Percentiles rank a stretch among this genome's conserved stretches.
These are phyloP conservation scores for Gobio gobio DNA, from an alignment of 2,113 vertebrate genomes.

Conservation along the genomic window DNA sequence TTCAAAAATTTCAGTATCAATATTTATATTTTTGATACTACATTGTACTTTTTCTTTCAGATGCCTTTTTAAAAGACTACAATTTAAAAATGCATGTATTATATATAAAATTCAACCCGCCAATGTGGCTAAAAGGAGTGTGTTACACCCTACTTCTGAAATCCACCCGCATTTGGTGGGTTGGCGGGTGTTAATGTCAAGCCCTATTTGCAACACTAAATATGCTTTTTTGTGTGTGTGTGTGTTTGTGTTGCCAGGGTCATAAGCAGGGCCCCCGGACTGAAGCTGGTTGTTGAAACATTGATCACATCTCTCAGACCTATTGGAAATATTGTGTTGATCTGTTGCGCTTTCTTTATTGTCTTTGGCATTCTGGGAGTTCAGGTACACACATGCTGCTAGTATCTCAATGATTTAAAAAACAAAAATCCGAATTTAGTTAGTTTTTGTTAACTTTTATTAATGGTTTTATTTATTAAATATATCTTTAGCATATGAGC, in stretches of 20 bases:
- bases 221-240: conserved; percentile 29
- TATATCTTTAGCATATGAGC: background rate
- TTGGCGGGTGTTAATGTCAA: too few species aligned
- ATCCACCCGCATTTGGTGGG: too few species aligned
- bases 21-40: too few species aligned
- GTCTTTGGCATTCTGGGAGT: conserved; percentile 97
- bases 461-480: background rate
- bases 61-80: too few species aligned
- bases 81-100: too few species aligned
- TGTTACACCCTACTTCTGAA: too few species aligned
- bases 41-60: too few species aligned
- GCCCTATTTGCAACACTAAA: background rate
- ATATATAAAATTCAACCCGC: too few species aligned
- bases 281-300: conserved; percentile 98
- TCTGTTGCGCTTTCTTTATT: conserved; percentile 98
- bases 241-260: conserved; percentile 77
- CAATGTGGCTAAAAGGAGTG: too few species aligned
- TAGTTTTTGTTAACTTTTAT: background rate
- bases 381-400: conserved; percentile 77
- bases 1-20: too few species aligned
- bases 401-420: background rate
- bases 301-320: conserved; percentile 95
- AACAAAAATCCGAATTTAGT: background rate
- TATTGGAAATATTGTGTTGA: conserved; percentile 97
- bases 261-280: conserved; percentile 94